phyloP scores from a whole-genome alignment of 2,113 vertebrate species.

The Plecotus auritus region DNA sequence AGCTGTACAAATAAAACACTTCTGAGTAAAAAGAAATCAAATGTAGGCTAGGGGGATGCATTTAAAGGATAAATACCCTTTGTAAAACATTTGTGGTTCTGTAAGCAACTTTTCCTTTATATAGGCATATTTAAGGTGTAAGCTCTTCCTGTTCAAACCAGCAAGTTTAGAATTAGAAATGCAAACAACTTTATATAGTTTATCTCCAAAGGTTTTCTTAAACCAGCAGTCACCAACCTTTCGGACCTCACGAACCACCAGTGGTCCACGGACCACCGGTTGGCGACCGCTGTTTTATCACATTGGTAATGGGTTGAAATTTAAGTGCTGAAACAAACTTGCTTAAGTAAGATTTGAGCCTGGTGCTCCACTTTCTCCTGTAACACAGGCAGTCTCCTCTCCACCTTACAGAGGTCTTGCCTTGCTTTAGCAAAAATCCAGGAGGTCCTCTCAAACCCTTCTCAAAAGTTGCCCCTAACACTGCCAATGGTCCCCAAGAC shows the following conservation, averaged over 20 bases:
- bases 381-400: neutral
- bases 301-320: neutral
- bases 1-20: neutral
- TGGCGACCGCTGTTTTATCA: neutral
- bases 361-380: neutral
- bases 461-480: neutral
- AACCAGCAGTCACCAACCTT: too few relatives aligned
- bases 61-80: neutral
- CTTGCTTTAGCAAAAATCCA: neutral
- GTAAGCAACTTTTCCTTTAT: neutral
- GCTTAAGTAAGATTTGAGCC: neutral
- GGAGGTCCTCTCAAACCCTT: neutral
- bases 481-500: neutral
- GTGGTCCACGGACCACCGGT: too few relatives aligned
- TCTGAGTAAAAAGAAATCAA: neutral
- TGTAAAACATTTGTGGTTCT: neutral
- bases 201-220: too few relatives aligned
- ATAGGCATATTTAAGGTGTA: neutral
- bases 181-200: neutral
- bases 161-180: neutral
- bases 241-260: too few relatives aligned
- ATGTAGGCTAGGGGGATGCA: neutral
- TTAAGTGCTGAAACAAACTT: neutral
- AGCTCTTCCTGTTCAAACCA: neutral
- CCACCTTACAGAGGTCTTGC: neutral